Percentiles rank a stretch among this genome's conserved stretches.
These are phyloP conservation scores for Aramus guarauna DNA, from an alignment of 2,113 vertebrate species.

Conservation along the genomic window DNA sequence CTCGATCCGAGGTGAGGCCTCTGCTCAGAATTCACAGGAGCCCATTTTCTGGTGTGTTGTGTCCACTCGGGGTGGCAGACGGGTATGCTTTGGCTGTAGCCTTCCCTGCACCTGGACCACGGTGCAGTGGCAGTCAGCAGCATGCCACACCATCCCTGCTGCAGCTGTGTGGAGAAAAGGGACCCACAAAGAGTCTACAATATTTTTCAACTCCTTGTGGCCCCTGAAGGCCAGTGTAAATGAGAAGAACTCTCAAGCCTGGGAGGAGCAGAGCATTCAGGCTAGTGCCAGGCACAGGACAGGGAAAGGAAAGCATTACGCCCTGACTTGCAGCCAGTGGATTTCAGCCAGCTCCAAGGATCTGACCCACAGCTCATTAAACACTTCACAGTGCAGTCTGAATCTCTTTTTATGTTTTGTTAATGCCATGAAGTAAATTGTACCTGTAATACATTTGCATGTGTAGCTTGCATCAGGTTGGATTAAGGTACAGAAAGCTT, in stretches of 20 bases:
- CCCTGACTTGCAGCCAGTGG: neutral
- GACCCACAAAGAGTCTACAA: neutral
- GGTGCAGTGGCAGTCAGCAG: neutral
- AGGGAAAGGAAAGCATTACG: neutral
- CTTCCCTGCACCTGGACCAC: neutral
- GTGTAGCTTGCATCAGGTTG: constrained; percentile 32
- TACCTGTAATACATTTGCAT: constrained; percentile 35
- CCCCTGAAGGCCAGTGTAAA: neutral
- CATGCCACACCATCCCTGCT: accelerated
- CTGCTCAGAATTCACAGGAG: neutral
- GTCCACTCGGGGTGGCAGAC: neutral
- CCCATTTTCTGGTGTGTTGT: neutral
- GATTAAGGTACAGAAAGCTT: constrained; percentile 47
- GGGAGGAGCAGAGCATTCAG: neutral
- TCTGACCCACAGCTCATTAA: constrained; percentile 21
- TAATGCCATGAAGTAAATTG: constrained; percentile 16
- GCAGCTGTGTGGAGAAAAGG: neutral
- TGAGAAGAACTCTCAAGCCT: neutral
- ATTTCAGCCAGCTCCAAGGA: neutral
- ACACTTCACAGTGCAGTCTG: neutral
- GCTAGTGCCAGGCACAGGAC: neutral
- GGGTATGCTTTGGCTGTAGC: neutral
- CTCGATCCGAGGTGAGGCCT: accelerated
- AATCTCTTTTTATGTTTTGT: neutral
- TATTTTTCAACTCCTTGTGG: neutral